Evolutionary conservation across 1,140 invertebrate species (phyloP), one percentile per base, ranked within the genome.

Genomic region (Drosophila tsacasi): DNA sequence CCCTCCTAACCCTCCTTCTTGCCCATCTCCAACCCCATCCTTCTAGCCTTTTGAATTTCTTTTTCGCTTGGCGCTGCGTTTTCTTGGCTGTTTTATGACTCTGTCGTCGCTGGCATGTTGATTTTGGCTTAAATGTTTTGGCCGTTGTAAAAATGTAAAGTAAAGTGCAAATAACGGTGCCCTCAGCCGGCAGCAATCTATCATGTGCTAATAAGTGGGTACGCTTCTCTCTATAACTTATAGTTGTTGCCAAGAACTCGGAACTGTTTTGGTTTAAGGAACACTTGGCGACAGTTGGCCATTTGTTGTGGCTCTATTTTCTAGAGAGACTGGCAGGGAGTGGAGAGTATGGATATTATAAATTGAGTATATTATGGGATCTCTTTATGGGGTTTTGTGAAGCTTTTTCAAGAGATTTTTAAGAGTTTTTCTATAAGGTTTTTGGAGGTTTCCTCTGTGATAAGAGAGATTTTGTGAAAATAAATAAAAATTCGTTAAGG

Each of bases 41-140:
- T 37, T 55, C 52, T 68, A 32, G 25, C 39, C 44, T 58, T 49
- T 63, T 66, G 37, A 21, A 23, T 49, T 60, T 79, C 30, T 32
- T 54, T 21, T 77, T n/a, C 32, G 32, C 25, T 78, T 42, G 44
- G 69, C 59, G 44, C 69, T 76, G 73, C 73, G 17, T 64, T 76
- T 74, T 39, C 73, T 62, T 50, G 27, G 35, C 52, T 68, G 49
- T 54, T 73, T 73, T 73, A 73, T 73, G 71, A 61, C 67, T 73
- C 71, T 73, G 69, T 77, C 62, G 72, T 76, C 47, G 54, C 49
- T 66, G 54, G 63, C 73, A 79, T 87, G 81, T 89, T 89, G 86
- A 87, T 87, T 87, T 89, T 83, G 84, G 81, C 84, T 84, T 89
- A 81, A 89, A 87, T 87, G 84, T 87, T 87, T 89, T 84, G 80